phyloP scores from a whole-genome alignment of 2,113 vertebrate genomes.

The Caranx melampygus region DNA sequence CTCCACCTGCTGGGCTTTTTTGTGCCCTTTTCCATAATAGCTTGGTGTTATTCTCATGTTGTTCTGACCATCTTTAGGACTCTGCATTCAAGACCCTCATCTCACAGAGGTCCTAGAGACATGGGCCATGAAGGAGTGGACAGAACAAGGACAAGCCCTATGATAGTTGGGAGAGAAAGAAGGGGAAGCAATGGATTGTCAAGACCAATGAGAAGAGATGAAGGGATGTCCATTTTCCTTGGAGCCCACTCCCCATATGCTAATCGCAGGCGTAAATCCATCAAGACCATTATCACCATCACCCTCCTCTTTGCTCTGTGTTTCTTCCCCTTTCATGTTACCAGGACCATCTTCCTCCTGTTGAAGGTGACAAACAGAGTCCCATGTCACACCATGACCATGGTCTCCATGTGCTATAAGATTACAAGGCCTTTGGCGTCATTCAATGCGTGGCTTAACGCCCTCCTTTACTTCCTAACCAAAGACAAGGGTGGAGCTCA shows the following conservation, averaged over 20 bases:
- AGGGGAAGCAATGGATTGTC: slow-evolving; percentile 52
- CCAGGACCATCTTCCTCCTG: slow-evolving; percentile 85
- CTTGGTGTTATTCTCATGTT: slow-evolving; percentile 88
- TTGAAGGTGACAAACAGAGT: slow-evolving; percentile 81
- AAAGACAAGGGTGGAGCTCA: slow-evolving; percentile 82
- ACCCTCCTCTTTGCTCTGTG: slow-evolving; percentile 87
- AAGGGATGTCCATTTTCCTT: slow-evolving; percentile 67
- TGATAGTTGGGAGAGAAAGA: slow-evolving; percentile 18
- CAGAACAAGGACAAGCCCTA: slow-evolving; percentile 11
- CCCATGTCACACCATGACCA: slow-evolving; percentile 83
- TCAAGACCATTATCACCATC: slow-evolving; percentile 87
- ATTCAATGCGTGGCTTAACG: slow-evolving; percentile 88
- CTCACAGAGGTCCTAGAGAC: slow-evolving; percentile 21
- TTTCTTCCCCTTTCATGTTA: slow-evolving; percentile 88
- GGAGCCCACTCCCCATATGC: slow-evolving; percentile 80
- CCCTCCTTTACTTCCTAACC: slow-evolving; percentile 87
- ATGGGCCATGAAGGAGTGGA: not conserved
- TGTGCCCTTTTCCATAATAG: slow-evolving; percentile 85
- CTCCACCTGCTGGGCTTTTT: slow-evolving; percentile 87
- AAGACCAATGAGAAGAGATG: slow-evolving; percentile 33
- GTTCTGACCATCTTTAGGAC: slow-evolving; percentile 85
- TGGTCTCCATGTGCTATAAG: slow-evolving; percentile 88
- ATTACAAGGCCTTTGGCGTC: slow-evolving; percentile 87
- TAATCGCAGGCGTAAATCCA: slow-evolving; percentile 85
- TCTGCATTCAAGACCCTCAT: slow-evolving; percentile 73